These are phyloP conservation scores for Astreopora myriophthalma DNA, from an alignment of 64 coral and sea anemone species.

Conservation along the genomic window DNA sequence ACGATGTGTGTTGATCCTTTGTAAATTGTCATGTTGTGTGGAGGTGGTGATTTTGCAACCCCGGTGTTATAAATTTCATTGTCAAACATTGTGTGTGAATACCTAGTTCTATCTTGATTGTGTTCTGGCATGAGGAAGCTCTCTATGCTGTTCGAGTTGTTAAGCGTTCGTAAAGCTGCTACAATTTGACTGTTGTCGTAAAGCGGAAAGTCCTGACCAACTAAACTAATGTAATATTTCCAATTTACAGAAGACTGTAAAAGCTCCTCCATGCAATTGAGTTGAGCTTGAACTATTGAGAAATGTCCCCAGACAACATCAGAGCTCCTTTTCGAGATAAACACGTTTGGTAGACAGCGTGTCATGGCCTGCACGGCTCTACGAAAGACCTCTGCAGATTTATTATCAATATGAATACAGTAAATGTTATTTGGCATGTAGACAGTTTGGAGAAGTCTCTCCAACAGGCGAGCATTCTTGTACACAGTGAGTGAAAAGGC, in stretches of 20 bases:
- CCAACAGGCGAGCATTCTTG: neutral
- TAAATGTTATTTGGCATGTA: constrained; percentile 58
- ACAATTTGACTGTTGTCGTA: constrained; percentile 32
- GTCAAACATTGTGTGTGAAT: neutral
- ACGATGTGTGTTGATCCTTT: constrained; percentile 17
- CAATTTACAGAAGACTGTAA: constrained; percentile 15
- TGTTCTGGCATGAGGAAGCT: neutral
- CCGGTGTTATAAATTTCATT: neutral
- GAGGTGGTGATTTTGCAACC: neutral
- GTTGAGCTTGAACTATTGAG: constrained; percentile 21
- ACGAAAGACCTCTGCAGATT: constrained; percentile 7
- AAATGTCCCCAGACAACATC: constrained; percentile 51
- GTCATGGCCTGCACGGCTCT: neutral
- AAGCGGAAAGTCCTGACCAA: constrained; percentile 53
- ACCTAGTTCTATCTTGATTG: neutral
- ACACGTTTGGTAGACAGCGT: constrained; percentile 43
- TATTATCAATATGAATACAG: constrained; percentile 50
- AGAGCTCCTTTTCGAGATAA: neutral
- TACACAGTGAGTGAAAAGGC: constrained; percentile 27
- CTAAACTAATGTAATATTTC: constrained; percentile 45
- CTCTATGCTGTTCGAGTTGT: constrained; percentile 35
- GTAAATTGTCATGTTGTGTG: constrained; percentile 2
- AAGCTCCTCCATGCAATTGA: constrained; percentile 12
- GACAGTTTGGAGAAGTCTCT: constrained; percentile 20
- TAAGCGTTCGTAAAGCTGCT: constrained; percentile 1